phyloP scores from a whole-genome alignment of 2,113 vertebrate genomes.

The Dromiciops gliroides region DNA sequence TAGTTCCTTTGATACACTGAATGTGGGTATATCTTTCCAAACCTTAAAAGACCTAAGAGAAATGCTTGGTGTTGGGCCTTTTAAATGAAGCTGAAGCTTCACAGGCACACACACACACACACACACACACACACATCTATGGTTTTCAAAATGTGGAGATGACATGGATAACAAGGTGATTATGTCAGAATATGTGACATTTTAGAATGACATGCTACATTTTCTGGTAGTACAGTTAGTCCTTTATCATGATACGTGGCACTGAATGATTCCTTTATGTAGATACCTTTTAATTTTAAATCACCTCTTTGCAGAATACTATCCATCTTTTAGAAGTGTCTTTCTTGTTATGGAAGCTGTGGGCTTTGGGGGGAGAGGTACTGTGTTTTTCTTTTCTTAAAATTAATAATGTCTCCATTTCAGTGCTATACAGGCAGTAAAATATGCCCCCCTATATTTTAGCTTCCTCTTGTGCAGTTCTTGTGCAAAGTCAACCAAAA shows the following conservation, averaged over 20 bases:
- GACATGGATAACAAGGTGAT: background rate
- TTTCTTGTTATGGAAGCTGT: background rate
- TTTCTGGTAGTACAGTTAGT: background rate
- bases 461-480: background rate
- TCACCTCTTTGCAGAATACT: background rate
- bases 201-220: background rate
- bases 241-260: background rate
- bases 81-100: background rate
- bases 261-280: background rate
- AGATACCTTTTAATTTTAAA: background rate
- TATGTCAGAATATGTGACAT: background rate
- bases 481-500: background rate
- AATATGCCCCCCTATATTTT: background rate
- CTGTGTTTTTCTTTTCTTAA: background rate
- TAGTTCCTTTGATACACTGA: background rate
- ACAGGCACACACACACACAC: background rate
- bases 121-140: background rate
- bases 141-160: background rate
- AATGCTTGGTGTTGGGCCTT: background rate
- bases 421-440: background rate
- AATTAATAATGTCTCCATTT: background rate
- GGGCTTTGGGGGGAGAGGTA: background rate
- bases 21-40: background rate
- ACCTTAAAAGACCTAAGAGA: background rate
- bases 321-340: background rate